Percentiles rank a stretch among this genome's conserved stretches.
phyloP scores from a whole-genome alignment of 2,797 vertebrate genomes.

The Pitangus sulphuratus region DNA sequence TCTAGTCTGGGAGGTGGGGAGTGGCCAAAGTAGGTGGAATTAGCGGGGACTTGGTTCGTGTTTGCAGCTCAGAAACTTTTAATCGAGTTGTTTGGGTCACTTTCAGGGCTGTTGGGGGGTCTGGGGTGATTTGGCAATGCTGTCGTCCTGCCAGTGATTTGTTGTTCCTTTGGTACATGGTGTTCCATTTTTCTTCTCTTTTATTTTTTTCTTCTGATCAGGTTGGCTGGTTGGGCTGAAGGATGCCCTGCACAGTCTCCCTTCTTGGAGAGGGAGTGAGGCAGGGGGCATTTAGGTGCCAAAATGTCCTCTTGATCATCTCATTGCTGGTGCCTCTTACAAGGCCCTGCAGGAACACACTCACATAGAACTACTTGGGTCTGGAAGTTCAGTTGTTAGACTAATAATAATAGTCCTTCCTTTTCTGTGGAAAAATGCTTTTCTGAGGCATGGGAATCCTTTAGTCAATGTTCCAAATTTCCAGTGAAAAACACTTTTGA shows the following conservation, averaged over 20 bases:
- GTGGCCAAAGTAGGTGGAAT: neutral
- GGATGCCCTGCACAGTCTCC: neutral
- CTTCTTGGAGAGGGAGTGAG: neutral
- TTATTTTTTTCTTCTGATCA: neutral
- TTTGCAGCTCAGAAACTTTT: neutral
- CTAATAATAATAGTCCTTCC: neutral
- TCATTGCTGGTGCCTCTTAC: neutral
- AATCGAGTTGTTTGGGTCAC: neutral
- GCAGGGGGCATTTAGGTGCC: neutral
- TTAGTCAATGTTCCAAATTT: constrained; percentile 16
- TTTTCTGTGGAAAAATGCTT: neutral
- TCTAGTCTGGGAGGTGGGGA: neutral
- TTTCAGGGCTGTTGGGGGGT: no score
- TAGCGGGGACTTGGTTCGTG: neutral
- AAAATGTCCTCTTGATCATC: neutral
- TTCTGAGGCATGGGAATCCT: constrained; percentile 16
- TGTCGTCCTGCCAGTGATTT: neutral
- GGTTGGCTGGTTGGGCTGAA: neutral
- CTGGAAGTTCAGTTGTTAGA: neutral
- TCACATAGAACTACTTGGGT: neutral
- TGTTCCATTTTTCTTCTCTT: neutral
- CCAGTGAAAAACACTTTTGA: neutral
- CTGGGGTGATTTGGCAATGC: no score
- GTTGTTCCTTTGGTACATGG: neutral
- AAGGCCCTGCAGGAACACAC: neutral